Conservation (phyloP, 2,797 vertebrate species). For the Sebastes trivittatus region DNA sequence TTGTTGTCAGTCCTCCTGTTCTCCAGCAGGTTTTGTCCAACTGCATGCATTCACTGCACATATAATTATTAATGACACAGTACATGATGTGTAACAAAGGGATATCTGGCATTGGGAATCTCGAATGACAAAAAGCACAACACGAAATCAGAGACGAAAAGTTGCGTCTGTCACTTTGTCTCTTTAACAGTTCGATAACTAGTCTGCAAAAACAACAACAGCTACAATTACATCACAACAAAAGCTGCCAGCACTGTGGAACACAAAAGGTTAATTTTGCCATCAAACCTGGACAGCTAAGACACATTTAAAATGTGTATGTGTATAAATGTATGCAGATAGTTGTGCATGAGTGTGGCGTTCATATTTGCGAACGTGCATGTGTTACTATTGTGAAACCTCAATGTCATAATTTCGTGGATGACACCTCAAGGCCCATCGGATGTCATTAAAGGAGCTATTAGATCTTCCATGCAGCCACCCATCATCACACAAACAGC, state of each 20-base stretch:
- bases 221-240: not conserved
- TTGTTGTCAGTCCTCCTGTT: not conserved
- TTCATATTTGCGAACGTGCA: not conserved
- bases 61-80: not conserved
- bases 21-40: not conserved
- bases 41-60: not conserved
- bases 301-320: not conserved
- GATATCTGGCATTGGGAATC: too few relatives aligned
- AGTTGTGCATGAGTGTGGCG: not conserved
- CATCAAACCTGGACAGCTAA: not conserved
- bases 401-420: conserved; percentile 5
- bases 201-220: not conserved
- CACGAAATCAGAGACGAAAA: not conserved
- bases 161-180: not conserved
- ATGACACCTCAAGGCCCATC: conserved; percentile 19
- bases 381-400: not conserved
- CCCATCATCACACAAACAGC: conserved; percentile 16
- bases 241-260: not conserved
- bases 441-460: conserved; percentile 22
- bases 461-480: not conserved
- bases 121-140: not conserved
- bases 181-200: not conserved
- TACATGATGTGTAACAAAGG: not conserved
- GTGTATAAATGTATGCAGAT: not conserved
- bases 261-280: conserved; percentile 2